These are phyloP conservation scores for Gila robusta DNA, from an alignment of 2,797 vertebrate genomes.

Conservation along the genomic window DNA sequence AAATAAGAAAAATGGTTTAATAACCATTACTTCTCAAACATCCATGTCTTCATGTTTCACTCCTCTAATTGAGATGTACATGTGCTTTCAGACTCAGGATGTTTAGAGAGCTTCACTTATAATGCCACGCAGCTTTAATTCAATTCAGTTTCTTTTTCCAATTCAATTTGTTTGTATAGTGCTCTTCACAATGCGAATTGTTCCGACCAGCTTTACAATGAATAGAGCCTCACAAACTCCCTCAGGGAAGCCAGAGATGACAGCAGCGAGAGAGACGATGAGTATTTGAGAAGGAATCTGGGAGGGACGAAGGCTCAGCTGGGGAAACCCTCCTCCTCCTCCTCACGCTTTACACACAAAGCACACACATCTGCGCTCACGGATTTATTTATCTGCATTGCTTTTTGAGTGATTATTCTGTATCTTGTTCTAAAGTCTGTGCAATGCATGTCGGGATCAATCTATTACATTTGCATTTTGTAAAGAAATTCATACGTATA, in stretches of 20 bases:
- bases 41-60: neutral
- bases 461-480: neutral
- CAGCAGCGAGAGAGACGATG: conserved; percentile 14
- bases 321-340: conserved; percentile 8
- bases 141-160: conserved; percentile 11
- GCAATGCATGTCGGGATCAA: neutral
- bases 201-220: conserved; percentile 7
- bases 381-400: neutral
- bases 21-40: neutral
- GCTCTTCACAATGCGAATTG: conserved; percentile 27
- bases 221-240: conserved; percentile 18
- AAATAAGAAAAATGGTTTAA: neutral
- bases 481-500: no score
- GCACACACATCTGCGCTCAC: neutral
- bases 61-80: neutral
- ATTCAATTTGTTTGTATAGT: conserved; percentile 41
- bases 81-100: conserved; percentile 39
- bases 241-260: conserved; percentile 3
- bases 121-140: conserved; percentile 15
- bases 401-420: neutral
- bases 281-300: conserved; percentile 12
- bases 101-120: conserved; percentile 22
- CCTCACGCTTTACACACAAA: conserved; percentile 4
- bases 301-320: conserved; percentile 13
- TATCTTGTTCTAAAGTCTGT: neutral